Evolutionary conservation across 2,888 invertebrate genomes (phyloP).

Genomic region (Iphiclides podalirius): DNA sequence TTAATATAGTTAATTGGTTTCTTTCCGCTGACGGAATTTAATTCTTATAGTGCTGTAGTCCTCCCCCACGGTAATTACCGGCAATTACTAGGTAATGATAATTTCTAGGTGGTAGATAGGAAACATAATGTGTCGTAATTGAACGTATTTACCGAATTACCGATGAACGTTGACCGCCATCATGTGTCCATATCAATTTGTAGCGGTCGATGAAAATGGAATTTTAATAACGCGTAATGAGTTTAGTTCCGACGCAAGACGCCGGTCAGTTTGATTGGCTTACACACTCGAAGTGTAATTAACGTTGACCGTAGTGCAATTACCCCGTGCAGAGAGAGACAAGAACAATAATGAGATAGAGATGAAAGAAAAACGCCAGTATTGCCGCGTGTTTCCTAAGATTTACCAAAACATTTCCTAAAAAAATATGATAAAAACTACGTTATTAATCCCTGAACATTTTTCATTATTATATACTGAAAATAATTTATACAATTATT

Average conservation of each 20-base stretch:
- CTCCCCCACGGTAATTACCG: constrained; percentile 28
- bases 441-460: too few species aligned
- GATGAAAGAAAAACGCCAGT: constrained; percentile 36
- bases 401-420: too few species aligned
- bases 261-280: constrained; percentile 78
- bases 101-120: constrained; percentile 12
- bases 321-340: constrained; percentile 55
- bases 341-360: constrained; percentile 35
- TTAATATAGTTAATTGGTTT: constrained; percentile 54
- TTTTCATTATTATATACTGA: too few species aligned
- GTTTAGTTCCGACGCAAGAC: constrained; percentile 73
- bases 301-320: constrained; percentile 64
- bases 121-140: constrained; percentile 30
- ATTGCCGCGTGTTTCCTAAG: constrained; percentile 68
- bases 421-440: too few species aligned
- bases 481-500: too few species aligned
- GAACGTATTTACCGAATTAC: constrained; percentile 46
- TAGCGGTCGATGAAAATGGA: constrained; percentile 63
- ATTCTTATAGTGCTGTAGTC: constrained; percentile 42
- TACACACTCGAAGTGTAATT: constrained; percentile 73
- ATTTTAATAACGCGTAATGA: constrained; percentile 77
- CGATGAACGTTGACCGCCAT: too few species aligned
- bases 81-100: constrained; percentile 34
- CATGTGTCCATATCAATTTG: constrained; percentile 62
- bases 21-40: constrained; percentile 44